phyloP scores from a whole-genome alignment of 2,888 invertebrate species.

The Junonia oenone region DNA sequence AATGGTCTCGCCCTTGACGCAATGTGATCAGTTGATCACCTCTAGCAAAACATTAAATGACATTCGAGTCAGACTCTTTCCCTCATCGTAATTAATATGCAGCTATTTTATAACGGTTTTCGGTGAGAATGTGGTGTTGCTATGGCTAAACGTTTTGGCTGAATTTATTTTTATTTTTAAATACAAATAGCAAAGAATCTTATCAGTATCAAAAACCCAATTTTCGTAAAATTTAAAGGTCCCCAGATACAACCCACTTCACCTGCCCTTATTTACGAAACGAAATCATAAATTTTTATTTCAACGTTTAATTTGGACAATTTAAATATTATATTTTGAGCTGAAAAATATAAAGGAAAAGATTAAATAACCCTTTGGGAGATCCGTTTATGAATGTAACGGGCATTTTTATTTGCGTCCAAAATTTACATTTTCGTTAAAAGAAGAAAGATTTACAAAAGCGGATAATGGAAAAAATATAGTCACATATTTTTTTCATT shows the following conservation, averaged over 20 bases:
- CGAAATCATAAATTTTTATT: neutral
- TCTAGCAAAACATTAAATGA: no score
- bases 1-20: no score
- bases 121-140: no score
- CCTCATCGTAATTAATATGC: no score
- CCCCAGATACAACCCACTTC: neutral
- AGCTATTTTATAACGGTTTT: no score
- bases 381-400: neutral
- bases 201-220: neutral
- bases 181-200: neutral
- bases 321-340: neutral
- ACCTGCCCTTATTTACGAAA: neutral
- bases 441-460: neutral
- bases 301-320: neutral
- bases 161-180: no score
- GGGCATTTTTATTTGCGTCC: neutral
- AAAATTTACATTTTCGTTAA: neutral
- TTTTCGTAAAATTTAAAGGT: neutral
- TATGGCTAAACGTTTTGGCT: no score
- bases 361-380: slow-evolving; percentile 3
- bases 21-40: no score
- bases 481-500: neutral
- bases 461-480: neutral
- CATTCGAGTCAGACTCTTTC: no score
- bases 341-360: neutral